Base-by-base conservation (phyloP, 2,888 invertebrate species). In the Hirtodrosophila trivittata region DNA sequence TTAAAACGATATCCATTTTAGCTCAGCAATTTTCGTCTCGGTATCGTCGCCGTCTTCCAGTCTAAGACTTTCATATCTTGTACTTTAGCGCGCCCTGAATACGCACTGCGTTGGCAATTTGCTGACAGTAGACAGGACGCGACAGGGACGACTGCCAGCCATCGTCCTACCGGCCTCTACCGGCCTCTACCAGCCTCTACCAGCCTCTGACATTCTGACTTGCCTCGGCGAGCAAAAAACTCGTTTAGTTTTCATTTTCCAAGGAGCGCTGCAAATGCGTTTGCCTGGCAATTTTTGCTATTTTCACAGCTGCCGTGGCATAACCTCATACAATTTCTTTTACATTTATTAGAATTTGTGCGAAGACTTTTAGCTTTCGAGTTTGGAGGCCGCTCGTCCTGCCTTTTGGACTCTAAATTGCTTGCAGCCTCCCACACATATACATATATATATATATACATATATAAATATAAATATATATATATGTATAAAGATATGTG, bases 211-310 rank as follows among this genome's bases (percentile, higher is more conserved):
- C 38, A 6, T 18, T 9, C 25, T 12, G 37, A 33, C 25, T 38
- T 37, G 58, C 46, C 54, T 42, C 43, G 55, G 30, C 63, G 65
- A 28, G 42, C 68, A 59, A 65, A 64, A 76, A 83, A 81, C 82
- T 82, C 84, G 84, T 82, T 82, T 82, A 83, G 83, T 83, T 82
- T 83, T 78, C 83, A 83, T 82, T 81, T 81, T 72, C 37, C 64
- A 45, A 35, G 68, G 54, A 62, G 47, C 56, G 59, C 56, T 71
- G 71, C 63, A 69, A 77, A 77, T 78, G 77, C 77, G 78, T 81
- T 78, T 77, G 75, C 76, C 39, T 68, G 68, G 74, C 74, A 77
- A 78, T 76, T 78, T 80, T 73, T 58, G 60, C 70, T 66, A 77
- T 78, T 77, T 81, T 77, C 77, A 66, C 82, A 77, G 82, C 80